Evolutionary conservation across 2,888 invertebrate species (phyloP).

Genomic region (Deroplatys truncata): DNA sequence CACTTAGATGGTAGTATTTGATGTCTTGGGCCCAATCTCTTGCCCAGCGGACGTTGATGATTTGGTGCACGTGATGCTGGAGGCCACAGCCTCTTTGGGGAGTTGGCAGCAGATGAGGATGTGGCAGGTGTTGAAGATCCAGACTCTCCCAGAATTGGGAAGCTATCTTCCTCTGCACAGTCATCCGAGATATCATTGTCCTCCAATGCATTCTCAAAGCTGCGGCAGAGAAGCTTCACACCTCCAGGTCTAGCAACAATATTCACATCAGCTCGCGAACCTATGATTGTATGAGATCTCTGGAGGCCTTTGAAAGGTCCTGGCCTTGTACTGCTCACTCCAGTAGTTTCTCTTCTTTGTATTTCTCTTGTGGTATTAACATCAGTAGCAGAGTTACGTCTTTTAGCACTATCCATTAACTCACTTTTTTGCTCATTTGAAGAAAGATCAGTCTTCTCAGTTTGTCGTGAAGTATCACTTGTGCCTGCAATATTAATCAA

Average conservation of each 20-base stretch:
- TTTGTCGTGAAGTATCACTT: not conserved
- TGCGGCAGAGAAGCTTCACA: constrained; percentile 28
- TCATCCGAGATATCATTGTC: constrained; percentile 24
- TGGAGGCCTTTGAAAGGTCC: not conserved
- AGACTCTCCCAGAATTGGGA: constrained; percentile 31
- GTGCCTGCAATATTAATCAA: not conserved
- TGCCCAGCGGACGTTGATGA: constrained; percentile 44
- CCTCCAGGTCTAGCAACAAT: constrained; percentile 14
- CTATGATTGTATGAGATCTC: not conserved
- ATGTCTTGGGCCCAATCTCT: constrained; percentile 48
- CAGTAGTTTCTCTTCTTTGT: not conserved
- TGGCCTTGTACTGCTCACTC: not conserved
- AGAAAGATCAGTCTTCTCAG: not conserved
- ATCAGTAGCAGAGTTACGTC: not conserved
- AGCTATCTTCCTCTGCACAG: constrained; percentile 26
- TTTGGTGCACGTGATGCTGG: constrained; percentile 35
- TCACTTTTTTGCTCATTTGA: not conserved
- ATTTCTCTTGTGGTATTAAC: not conserved
- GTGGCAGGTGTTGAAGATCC: constrained; percentile 56
- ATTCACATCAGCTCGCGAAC: not conserved
- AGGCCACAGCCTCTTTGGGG: constrained; percentile 55
- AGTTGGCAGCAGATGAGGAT: constrained; percentile 58
- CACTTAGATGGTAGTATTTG: constrained; percentile 55
- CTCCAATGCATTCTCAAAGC: constrained; percentile 29
- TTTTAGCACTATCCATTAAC: not conserved